Conservation (phyloP, 2,888 invertebrate species). For the Alviniconcha strummeri region DNA sequence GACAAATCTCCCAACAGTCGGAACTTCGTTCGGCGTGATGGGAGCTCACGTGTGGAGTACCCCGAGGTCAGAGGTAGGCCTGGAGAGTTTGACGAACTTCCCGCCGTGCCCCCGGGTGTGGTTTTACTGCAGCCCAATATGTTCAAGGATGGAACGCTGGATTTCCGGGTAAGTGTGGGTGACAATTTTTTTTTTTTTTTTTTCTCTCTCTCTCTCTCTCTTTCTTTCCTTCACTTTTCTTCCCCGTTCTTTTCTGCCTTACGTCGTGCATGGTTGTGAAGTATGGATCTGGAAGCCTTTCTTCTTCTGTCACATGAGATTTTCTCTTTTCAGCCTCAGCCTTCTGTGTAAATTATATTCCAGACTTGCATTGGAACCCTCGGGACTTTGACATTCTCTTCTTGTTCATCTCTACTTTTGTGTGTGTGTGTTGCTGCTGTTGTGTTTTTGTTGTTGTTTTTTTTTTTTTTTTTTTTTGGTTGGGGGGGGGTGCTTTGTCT, state of each 20-base stretch:
- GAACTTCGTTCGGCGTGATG: conserved; percentile 1
- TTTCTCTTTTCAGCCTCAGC: not conserved
- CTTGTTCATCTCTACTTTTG: not conserved
- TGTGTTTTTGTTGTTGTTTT: not conserved
- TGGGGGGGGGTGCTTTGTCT: not conserved
- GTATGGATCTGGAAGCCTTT: not conserved
- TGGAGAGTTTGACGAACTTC: conserved; percentile 8
- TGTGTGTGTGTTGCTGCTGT: not conserved
- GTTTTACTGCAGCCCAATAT: conserved; percentile 8
- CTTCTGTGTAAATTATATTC: too few species aligned
- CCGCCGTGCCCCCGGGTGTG: conserved; percentile 11
- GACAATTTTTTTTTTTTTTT: not conserved
- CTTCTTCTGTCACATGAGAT: not conserved
- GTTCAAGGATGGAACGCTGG: conserved; percentile 11
- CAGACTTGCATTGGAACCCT: too few species aligned
- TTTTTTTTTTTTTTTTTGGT: not conserved
- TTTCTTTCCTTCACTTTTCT: not conserved
- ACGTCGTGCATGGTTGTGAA: not conserved
- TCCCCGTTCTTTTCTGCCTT: not conserved
- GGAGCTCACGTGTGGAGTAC: conserved; percentile 3
- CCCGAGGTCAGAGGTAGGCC: conserved; percentile 15
- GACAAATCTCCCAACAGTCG: conserved; percentile 12
- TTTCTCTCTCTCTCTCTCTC: not conserved
- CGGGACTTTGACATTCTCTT: not conserved
- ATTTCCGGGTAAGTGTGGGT: not conserved